These are phyloP conservation scores for Macropodus opercularis DNA, from an alignment of 2,797 vertebrate genomes.

Conservation along the genomic window DNA sequence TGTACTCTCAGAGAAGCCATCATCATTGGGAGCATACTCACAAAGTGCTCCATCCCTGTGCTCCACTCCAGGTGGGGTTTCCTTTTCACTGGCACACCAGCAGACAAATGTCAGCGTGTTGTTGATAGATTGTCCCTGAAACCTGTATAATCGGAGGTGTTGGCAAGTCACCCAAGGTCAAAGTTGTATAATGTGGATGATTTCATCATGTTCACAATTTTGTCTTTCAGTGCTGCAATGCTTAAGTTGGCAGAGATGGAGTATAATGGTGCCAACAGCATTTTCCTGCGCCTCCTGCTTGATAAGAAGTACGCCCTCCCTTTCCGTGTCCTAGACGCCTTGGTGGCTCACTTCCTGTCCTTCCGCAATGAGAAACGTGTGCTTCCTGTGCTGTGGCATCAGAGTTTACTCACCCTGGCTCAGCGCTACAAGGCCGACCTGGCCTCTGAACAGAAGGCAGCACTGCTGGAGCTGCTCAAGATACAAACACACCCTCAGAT, in stretches of 20 bases:
- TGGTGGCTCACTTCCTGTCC: slow-evolving; percentile 94
- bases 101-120: slow-evolving; percentile 5
- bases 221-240: slow-evolving; percentile 88
- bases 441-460: slow-evolving; percentile 91
- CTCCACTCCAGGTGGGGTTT: slow-evolving; percentile 93
- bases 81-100: not conserved
- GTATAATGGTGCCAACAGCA: slow-evolving; percentile 96
- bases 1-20: slow-evolving; percentile 95
- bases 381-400: slow-evolving; percentile 98
- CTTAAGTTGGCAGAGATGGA: slow-evolving; percentile 97
- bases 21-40: slow-evolving; percentile 95
- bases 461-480: slow-evolving; percentile 92
- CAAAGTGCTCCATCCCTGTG: slow-evolving; percentile 95
- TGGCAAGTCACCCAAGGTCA: not conserved
- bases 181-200: slow-evolving; percentile 24
- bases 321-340: slow-evolving; percentile 95
- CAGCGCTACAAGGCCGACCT: slow-evolving; percentile 98
- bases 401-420: slow-evolving; percentile 90
- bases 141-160: not conserved
- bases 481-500: slow-evolving; percentile 88
- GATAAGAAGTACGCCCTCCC: slow-evolving; percentile 99
- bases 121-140: not conserved
- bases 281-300: slow-evolving; percentile 94
- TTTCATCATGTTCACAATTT: slow-evolving; percentile 34
- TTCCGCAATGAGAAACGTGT: slow-evolving; percentile 88